Evolutionary conservation across 2,888 invertebrate genomes (phyloP).

Genomic region (Mayetiola destructor): DNA sequence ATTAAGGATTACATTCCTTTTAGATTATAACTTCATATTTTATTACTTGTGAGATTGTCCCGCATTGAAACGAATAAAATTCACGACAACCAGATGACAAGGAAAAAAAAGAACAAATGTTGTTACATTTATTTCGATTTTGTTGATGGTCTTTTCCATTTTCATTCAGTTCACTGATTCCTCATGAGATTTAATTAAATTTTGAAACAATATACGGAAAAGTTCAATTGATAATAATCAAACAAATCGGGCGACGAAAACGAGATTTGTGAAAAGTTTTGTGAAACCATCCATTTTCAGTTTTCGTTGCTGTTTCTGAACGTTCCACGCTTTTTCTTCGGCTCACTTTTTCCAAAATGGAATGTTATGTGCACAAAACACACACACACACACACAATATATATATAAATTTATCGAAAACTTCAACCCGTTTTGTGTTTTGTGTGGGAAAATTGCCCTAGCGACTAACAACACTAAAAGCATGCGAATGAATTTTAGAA

Average conservation of each 20-base stretch:
- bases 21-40: conserved; percentile 11
- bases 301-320: no score
- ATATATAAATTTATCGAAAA: no score
- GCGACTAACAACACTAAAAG: no score
- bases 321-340: no score
- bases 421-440: no score
- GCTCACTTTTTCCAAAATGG: background rate
- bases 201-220: background rate
- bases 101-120: no score
- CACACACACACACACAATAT: no score
- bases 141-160: background rate
- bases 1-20: background rate
- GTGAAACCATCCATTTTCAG: no score
- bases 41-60: background rate
- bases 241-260: background rate
- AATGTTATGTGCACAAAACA: background rate
- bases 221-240: conserved; percentile 10
- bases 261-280: conserved; percentile 10
- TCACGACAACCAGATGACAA: no score
- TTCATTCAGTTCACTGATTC: background rate
- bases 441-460: no score
- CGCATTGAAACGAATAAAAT: no score
- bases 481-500: no score
- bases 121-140: background rate
- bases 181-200: background rate